Evolutionary conservation across 2,888 invertebrate genomes (phyloP).

Genomic region (Artemia sp.): DNA sequence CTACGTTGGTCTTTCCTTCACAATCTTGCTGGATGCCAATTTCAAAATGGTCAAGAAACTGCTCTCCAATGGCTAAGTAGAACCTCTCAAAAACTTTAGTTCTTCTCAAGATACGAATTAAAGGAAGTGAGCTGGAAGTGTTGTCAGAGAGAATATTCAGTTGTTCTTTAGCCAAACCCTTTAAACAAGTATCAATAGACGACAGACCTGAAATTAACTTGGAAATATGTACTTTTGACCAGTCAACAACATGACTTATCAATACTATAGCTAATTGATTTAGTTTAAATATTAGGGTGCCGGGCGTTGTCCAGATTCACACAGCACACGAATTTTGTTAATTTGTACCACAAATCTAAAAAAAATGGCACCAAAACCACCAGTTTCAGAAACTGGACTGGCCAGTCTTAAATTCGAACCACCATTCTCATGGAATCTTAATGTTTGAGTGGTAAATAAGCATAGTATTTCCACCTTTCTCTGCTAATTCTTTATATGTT

Average conservation of each 20-base stretch:
- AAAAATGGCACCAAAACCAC: too few relatives aligned
- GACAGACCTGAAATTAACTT: neutral
- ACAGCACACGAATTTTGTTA: too few relatives aligned
- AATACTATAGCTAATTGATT: neutral
- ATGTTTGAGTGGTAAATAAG: too few relatives aligned
- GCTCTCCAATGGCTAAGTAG: neutral
- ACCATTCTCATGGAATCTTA: too few relatives aligned
- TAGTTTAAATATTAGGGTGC: too few relatives aligned
- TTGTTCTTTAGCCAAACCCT: constrained; percentile 6
- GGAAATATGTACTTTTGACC: too few relatives aligned
- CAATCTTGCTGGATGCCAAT: neutral
- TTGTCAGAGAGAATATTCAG: neutral
- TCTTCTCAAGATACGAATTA: neutral
- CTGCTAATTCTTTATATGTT: too few relatives aligned
- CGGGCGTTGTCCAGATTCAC: too few relatives aligned
- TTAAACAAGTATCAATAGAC: neutral
- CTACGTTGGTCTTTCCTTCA: neutral
- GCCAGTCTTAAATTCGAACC: too few relatives aligned
- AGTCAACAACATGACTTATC: neutral
- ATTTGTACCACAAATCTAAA: too few relatives aligned
- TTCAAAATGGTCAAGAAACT: neutral
- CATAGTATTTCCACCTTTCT: too few relatives aligned
- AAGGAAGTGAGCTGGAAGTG: neutral
- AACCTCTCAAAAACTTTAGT: constrained; percentile 13
- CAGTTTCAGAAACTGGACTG: too few relatives aligned